A percentile compares a stretch with the other conserved stretches of the same genome.
phyloP scores from a whole-genome alignment of 2,797 vertebrate genomes.

The Neomorphus geoffroyi region DNA sequence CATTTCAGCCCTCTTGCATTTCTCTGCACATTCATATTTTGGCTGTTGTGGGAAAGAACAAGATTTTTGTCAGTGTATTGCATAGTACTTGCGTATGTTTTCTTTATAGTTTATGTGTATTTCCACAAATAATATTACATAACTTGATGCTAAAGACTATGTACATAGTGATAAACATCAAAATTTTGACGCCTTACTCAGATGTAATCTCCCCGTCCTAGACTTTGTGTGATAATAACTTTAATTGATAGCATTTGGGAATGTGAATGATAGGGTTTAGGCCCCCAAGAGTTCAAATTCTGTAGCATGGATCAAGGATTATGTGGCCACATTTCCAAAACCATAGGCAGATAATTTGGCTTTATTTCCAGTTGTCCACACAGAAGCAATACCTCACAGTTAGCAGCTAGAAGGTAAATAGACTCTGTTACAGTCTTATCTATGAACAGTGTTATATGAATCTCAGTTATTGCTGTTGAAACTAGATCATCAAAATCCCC shows the following conservation, averaged over 20 bases:
- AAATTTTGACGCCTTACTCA: not conserved
- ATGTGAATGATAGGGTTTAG: not conserved
- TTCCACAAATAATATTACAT: not conserved
- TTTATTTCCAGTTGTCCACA: not conserved
- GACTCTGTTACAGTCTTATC: not conserved
- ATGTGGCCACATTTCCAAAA: not conserved
- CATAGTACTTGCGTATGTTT: not conserved
- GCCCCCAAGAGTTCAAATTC: not conserved
- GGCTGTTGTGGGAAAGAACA: not conserved
- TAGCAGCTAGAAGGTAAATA: not conserved
- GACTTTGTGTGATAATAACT: not conserved
- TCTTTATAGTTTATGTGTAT: not conserved
- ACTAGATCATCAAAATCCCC: not conserved
- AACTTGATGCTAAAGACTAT: not conserved
- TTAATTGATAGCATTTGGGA: not conserved
- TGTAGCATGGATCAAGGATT: not conserved
- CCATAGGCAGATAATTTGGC: not conserved
- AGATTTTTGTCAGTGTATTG: not conserved
- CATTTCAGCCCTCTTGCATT: not conserved
- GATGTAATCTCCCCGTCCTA: not conserved
- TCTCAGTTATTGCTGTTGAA: not conserved
- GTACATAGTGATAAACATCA: not conserved
- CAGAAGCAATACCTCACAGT: not conserved
- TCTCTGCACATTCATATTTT: not conserved
- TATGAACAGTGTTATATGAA: not conserved